Base-by-base conservation (phyloP, 2,797 vertebrate genomes). In the Sebastes kiyomatsui region DNA sequence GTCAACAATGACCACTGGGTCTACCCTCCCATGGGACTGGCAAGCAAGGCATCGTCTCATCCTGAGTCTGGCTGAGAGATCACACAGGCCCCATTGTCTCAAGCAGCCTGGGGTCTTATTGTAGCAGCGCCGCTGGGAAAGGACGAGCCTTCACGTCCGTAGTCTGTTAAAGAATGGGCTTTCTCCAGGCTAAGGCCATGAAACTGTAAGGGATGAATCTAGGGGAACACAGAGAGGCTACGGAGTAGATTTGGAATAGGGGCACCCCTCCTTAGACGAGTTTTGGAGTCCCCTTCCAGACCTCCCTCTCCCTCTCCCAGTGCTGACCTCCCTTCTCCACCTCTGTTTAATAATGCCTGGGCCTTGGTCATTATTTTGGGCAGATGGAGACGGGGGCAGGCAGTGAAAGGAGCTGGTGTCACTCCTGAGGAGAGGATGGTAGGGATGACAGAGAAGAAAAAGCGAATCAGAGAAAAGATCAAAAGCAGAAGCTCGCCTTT, bases 401-500 rank as follows among this genome's bases (percentile, higher is more conserved):
- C 94, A 61, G 82, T 93, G 92, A 94, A 94, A 93, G 90, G 90
- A 90, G 87, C 86, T 84, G 91, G 91, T 93, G 92, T 93, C 92
- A 94, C 91, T 93, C 93, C 91, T 88, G 88, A 93, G 91, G 93
- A 93, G 91, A 92, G 93, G 93, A 94, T 93, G 92, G 93, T 93
- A 92, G 89, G 88, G 92, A 95, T 94, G 93, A 94, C 92, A 92
- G 93, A 91, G 89, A 92, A 93, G 90, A 93, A 91, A 96, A 96
- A 95, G 91, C 78, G 62, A 92, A 94, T 95, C 91, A 93, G 89
- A 95, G 94, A 95, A 97, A 98, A 97, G 97, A 98, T 97, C 97
- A 98, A 98, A 98, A 97, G 97, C 96, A 96, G 96, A 90, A 96
- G 96, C 96, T 97, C 95, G 96, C 97, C 98, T 99, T 99, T 99